A percentile compares a stretch with the other conserved stretches of the same genome.
phyloP scores from a whole-genome alignment of 1,140 invertebrate genomes.

The Zophobas morio region DNA sequence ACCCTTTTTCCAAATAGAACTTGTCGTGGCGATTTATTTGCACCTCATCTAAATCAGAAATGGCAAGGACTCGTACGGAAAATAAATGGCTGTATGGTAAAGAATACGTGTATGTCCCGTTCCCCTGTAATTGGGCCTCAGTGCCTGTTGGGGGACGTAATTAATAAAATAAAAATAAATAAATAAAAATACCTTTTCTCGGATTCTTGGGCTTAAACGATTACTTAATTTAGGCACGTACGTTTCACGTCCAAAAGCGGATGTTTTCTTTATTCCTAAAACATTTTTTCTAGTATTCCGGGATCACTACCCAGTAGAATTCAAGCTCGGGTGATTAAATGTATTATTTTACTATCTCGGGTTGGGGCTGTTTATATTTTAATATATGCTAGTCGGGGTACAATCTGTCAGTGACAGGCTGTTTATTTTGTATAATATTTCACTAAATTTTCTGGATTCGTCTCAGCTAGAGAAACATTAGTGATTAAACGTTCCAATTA shows the following conservation, averaged over 20 bases:
- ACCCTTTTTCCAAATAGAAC: neutral
- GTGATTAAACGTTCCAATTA: neutral
- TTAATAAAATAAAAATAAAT: too few species aligned
- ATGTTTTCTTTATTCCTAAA: slow-evolving; percentile 21
- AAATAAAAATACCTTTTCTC: slow-evolving; percentile 7
- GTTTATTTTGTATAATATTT: slow-evolving; percentile 29
- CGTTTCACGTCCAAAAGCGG: neutral
- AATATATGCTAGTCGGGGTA: neutral
- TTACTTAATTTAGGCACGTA: slow-evolving; percentile 15
- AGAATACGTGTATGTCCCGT: too few species aligned
- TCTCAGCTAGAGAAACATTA: neutral
- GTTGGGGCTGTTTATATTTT: slow-evolving; percentile 1
- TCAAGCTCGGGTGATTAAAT: neutral
- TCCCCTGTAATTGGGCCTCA: too few species aligned
- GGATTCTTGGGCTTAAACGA: slow-evolving; percentile 12
- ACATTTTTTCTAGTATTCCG: neutral
- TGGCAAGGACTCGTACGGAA: slow-evolving; percentile 24
- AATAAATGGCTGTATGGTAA: slow-evolving; percentile 23
- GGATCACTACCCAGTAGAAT: neutral
- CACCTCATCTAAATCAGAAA: slow-evolving; percentile 24
- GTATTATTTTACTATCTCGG: neutral
- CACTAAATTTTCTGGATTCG: slow-evolving; percentile 12
- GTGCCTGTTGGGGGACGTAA: too few species aligned
- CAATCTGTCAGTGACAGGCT: slow-evolving; percentile 16
- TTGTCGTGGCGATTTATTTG: slow-evolving; percentile 13